A percentile compares a stretch with the other conserved stretches of the same genome.
phyloP scores from a whole-genome alignment of 1,140 invertebrate genomes.

The Leptinotarsa lineolata region DNA sequence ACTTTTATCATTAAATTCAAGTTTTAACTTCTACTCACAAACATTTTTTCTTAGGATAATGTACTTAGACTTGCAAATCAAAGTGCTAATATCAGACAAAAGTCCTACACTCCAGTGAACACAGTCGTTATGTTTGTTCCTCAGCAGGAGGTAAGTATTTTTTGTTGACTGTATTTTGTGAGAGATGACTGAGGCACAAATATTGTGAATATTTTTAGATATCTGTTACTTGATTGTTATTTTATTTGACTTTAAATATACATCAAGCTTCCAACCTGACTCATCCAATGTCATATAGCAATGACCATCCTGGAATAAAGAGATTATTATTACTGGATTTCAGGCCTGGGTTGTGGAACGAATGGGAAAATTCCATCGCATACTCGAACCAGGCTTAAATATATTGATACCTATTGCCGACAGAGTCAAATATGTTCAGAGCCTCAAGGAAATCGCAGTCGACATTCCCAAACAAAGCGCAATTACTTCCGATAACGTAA shows the following conservation, averaged over 20 bases:
- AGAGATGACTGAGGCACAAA: background rate
- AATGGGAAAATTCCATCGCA: conserved; percentile 96
- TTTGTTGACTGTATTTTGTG: background rate
- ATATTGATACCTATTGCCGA: conserved; percentile 91
- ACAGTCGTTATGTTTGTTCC: conserved; percentile 97
- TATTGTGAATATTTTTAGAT: too few species aligned
- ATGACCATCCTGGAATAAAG: too few species aligned
- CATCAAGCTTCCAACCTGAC: too few species aligned
- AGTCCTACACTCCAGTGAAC: conserved; percentile 81
- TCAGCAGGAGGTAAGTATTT: conserved; percentile 85
- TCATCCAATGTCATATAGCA: too few species aligned
- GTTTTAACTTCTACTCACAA: background rate
- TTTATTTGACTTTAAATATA: too few species aligned
- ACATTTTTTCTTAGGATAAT: background rate
- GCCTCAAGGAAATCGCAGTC: conserved; percentile 98
- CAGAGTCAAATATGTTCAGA: conserved; percentile 96
- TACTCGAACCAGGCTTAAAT: conserved; percentile 94
- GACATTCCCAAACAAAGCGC: conserved; percentile 99
- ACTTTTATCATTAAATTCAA: background rate
- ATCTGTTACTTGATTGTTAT: too few species aligned
- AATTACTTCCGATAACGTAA: conserved; percentile 97
- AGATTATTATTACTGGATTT: conserved; percentile 36
- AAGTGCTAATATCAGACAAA: conserved; percentile 59
- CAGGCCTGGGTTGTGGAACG: conserved; percentile 97
- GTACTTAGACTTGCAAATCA: conserved; percentile 12